Base-by-base conservation (phyloP, 2,797 vertebrate genomes). In the Eulemur mongoz region DNA sequence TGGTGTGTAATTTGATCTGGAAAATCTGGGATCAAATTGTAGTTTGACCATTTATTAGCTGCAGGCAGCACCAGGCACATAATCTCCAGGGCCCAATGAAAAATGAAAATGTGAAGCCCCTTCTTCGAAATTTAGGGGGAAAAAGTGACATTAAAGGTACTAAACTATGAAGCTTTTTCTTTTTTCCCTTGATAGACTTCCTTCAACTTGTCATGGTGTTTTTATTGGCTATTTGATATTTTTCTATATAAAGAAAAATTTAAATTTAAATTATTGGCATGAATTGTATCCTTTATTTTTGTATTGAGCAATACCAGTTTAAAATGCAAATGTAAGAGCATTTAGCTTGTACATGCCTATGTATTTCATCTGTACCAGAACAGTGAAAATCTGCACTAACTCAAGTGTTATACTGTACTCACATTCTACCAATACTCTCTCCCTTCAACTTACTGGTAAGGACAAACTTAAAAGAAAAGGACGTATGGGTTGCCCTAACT, bases 221-320 rank as follows among this genome's bases (percentile, higher is more conserved):
- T 79, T 91, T 52, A 80, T 80, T 79, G 80, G 38, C 30, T 81
- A n/a, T 50, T 94, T 59, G 93, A 65, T 84, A 20, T n/a, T 69
- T 54, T 32, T 83, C 38, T 20, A 52, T 83, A 45, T n/a, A 75
- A n/a, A 80, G 4, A 80, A 84, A 57, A 59, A 2, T 30, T 40
- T 84, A 14, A 35, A 54, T 35, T 61, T 69, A 63, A 88, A 43
- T 45, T 57, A 70, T 70, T 82, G 57, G 10, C 61, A 61, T 91
- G 15, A 63, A 57, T 81, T 32, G 81, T 95, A 17, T 8, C n/a
- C 84, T 54, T 87, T 72, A n/a, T 54, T 12, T 83, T 50, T 84
- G 69, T 59, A 65, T 59, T 35, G 17, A 81, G 7, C 35, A 52
- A 59, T 75, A 76, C 23, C 23, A 50, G 23, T 81, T 90, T 93